Base-by-base conservation (phyloP, 2,113 vertebrate genomes). In the Trachemys scripta region DNA sequence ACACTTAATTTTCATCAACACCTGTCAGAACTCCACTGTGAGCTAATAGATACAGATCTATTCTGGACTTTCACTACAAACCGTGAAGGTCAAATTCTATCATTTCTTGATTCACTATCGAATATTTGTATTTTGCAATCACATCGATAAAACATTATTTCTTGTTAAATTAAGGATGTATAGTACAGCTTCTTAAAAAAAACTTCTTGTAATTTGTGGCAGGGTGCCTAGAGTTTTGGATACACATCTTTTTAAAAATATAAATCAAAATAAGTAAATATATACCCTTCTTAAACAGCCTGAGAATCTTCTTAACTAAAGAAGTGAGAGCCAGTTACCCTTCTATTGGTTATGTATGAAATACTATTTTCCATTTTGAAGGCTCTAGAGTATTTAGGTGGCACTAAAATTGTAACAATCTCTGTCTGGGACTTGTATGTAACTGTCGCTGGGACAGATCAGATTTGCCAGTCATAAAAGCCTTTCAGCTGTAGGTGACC, bases 1-100 rank as follows among this genome's bases (percentile, higher is more conserved):
- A 49, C 57, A 84, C 79, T 89, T 90, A 85, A 87, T 90, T 93
- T n/a, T 85, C 47, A 59, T 85, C n/a, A 38, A 84, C 42, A 89
- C 80, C 83, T 85, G 69, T 76, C 84, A 95, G 75, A 92, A n/a
- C 62, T 83, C 85, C 72, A 53, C 0, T 85, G 49, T 80, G 90
- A 95, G 85, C 42, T 80, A 87, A 85, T 51, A 87, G 19, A 50
- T 79, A 49, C 76, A 4, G 11, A 17, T 89, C 88, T 93, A 89
- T 51, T 94, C 85, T 62, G 56, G 42, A 69, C 8, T 85, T 91
- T 57, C n/a, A 72, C 17, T 72, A 38, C 17, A 72, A 72, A 72
- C n/a, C 22, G 16, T 69, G n/a, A 72, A 10, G n/a, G n/a, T 72
- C 65, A 72, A 31, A 38, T 72, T 72, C n/a, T 72, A 38, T 38